Evolutionary conservation across 2,797 vertebrate genomes (phyloP), one percentile per base, ranked within the genome.

Genomic region (Tympanoctomys barrerae): DNA sequence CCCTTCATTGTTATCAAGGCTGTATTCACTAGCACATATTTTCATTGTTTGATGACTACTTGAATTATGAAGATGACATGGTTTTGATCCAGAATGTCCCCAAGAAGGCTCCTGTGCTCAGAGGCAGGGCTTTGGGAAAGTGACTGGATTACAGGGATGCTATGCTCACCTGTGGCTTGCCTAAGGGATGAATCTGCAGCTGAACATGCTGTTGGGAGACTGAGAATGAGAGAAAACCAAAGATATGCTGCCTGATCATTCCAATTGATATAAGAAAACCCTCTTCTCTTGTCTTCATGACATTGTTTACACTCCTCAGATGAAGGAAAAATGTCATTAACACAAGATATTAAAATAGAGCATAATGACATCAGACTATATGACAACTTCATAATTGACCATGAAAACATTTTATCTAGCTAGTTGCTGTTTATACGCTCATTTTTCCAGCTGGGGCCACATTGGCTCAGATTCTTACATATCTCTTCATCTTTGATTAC

Each of bases 271-370:
- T 57, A 75, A 87, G 18, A 90, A 92, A 97, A 61, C 26, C 1
- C 2, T 68, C 33, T 91, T 36, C 1, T 82, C 31, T 59, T 31
- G 14, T 73, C 95, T 68, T 13, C 49, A 77, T 71, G 9, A 3
- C 28, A 31, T 80, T 31, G 5, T 66, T 14, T 93, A 9, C 62
- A 46, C 7, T 78, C 7, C 26, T 49, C 62, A 31, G 61, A 79
- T 7, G 2, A n/a, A 83, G 54, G 73, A 66, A 90, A 94, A 91
- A 36, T 83, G 61, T 10, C 28, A 66, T 86, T 88, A 95, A 62
- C 3, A 46, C 1, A 22, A 31, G 54, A 42, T 83, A 64, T 83
- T 79, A 62, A 90, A 75, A 82, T 79, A 19, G 13, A 82, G 14
- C 61, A 73, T 91, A 87, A 83, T 95, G 54, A 1, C 12, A 49